Evolutionary conservation across 1,140 invertebrate species (phyloP), one percentile per base, ranked within the genome.

Genomic region (Pseudomyrmex flavicornis): DNA sequence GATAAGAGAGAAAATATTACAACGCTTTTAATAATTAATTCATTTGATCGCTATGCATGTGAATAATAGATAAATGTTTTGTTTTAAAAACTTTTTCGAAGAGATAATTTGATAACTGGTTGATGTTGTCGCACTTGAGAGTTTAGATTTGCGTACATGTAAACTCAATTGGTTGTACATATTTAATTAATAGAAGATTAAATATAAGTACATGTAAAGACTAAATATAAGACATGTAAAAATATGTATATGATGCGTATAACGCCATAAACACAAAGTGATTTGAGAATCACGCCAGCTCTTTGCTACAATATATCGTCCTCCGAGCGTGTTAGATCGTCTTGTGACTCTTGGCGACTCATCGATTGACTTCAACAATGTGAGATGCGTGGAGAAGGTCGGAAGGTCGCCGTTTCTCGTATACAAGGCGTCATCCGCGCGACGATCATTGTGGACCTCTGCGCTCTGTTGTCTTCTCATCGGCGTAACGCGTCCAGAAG

Each of bases 401-500:
- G 86, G 76, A 87, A 88, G 85, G 86, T 88, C 86, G 79, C 74
- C 86, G 74, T 76, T 83, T 58, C 35, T 35, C 72, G 74, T 73
- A 73, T 72, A 66, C 74, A 68, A 73, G 58, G 50, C 56, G 68
- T 72, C 76, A 66, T 74, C 46, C 48, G 74, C 48, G 74, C 68
- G 86, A 88, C 82, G 72, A 85, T 85, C 86, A 85, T 88, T 88
- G 56, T 80, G 66, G 66, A 26, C 75, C 82, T 87, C 13, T 61
- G 73, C 46, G 35, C 35, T 35, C 74, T 80, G 83, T 75, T 73
- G 79, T 82, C 79, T 87, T 88, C 85, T 56, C 86, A 73, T 87
- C 85, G 83, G 77, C 83, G 73, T 87, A 87, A 85, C 75, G 76
- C 65, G 82, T 86, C 79, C 86, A 84, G 86, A 82, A 90, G 87